A percentile compares a stretch with the other conserved stretches of the same genome.
Conservation (phyloP, 1,140 invertebrate genomes). For the Trinorchestia longiramus region DNA sequence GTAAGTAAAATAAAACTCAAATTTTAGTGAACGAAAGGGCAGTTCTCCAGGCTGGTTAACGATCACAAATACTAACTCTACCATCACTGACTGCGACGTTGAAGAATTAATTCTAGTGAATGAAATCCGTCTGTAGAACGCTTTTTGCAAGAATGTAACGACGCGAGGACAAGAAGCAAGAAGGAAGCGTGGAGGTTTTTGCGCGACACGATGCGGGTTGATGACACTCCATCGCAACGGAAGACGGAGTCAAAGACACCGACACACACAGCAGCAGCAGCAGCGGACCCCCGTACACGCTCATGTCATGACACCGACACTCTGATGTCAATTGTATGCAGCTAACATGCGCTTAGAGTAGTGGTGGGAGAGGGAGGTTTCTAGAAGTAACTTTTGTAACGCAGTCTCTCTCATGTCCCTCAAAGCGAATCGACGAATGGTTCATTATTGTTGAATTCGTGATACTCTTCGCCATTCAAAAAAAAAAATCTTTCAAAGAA, state of each 20-base stretch:
- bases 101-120: neutral
- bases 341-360: neutral
- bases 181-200: neutral
- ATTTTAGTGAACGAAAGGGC: neutral
- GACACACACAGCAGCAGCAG: neutral
- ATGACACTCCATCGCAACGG: neutral
- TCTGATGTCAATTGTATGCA: neutral
- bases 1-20: neutral
- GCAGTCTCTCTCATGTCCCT: neutral
- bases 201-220: neutral
- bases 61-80: neutral
- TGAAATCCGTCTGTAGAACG: neutral
- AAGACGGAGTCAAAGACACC: conserved; percentile 6
- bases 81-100: neutral
- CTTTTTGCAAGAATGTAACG: neutral
- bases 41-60: neutral
- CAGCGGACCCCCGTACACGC: neutral
- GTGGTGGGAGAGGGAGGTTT: neutral
- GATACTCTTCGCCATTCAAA: too few species aligned
- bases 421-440: neutral
- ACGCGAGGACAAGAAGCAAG: neutral
- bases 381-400: neutral
- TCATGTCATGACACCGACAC: neutral
- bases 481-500: too few species aligned
- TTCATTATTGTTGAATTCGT: neutral